Conservation (phyloP, 2,113 vertebrate genomes). For the Tragelaphus scriptus region DNA sequence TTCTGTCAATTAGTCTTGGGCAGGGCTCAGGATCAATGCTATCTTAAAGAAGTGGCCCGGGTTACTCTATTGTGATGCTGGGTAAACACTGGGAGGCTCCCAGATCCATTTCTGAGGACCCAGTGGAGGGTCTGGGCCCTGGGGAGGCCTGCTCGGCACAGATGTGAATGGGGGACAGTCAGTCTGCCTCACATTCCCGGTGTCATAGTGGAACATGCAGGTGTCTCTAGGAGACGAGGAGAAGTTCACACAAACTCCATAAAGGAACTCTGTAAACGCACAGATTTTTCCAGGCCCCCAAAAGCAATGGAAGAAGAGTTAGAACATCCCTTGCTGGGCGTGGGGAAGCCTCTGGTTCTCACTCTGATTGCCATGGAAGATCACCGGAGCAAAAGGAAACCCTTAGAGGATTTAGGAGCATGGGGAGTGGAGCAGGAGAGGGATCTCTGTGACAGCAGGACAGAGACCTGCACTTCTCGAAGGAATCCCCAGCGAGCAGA, state of each 20-base stretch:
- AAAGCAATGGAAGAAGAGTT: background rate
- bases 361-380: background rate
- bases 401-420: background rate
- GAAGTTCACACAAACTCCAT: background rate
- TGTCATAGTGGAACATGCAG: background rate
- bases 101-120: background rate
- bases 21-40: background rate
- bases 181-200: background rate
- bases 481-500: background rate
- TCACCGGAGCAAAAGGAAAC: background rate
- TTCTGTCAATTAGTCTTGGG: background rate
- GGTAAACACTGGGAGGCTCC: background rate
- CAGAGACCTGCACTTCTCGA: background rate
- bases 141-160: background rate
- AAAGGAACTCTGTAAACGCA: background rate
- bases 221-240: background rate
- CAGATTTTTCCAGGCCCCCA: background rate
- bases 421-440: rapidly evolving
- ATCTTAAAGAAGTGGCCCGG: background rate
- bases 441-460: background rate
- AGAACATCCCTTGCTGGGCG: background rate
- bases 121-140: background rate
- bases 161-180: background rate
- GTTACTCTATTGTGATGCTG: background rate
- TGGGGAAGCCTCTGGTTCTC: background rate